Evolutionary conservation across 2,888 invertebrate genomes (phyloP), one percentile per base, ranked within the genome.

Genomic region (Seladonia tumulorum): DNA sequence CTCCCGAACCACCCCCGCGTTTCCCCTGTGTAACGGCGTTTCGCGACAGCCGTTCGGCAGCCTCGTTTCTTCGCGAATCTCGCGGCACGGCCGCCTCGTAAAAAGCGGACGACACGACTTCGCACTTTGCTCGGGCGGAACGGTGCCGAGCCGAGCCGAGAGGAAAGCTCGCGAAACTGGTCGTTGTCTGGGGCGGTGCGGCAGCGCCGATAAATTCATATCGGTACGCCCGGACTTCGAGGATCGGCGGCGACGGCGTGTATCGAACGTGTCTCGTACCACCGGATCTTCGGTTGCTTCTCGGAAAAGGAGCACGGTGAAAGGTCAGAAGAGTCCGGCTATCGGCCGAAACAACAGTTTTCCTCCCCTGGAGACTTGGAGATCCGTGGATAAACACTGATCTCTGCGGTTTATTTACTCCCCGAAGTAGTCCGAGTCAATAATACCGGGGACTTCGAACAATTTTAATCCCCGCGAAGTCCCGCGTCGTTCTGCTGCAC

Each of bases 101-200:
- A 91, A 92, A 92, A 91, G 86, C 86, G 82, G 76, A 73, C 87
- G 88, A 92, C 92, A 92, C 87, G 92, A 88, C 76, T 92, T 92
- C 89, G 93, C 92, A 92, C 92, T 92, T 87, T 92, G 89, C 83
- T 85, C 83, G 83, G 72, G 82, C 83, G 81, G 76, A 78, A 85
- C 80, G 76, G 60, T 71, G 49, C 73, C 78, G 72, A 81, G 45
- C 80, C 78, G 72, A 39, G 68, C 39, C 39, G 49, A 22, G 49
- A 53, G 83, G 75, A 10, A 73, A 72, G 66, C 73, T 74, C 77
- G 68, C 77, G 76, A 66, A 82, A 79, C 79, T 79, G 77, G 60
- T 76, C 76, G 81, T 78, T 86, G 76, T 77, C 76, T 73, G 81
- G 68, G 1, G 29, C 29, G 29, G 1, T 29, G 29, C 29, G 29